Base-by-base conservation (phyloP, 2,888 invertebrate genomes). In the Leptura quadrifasciata region DNA sequence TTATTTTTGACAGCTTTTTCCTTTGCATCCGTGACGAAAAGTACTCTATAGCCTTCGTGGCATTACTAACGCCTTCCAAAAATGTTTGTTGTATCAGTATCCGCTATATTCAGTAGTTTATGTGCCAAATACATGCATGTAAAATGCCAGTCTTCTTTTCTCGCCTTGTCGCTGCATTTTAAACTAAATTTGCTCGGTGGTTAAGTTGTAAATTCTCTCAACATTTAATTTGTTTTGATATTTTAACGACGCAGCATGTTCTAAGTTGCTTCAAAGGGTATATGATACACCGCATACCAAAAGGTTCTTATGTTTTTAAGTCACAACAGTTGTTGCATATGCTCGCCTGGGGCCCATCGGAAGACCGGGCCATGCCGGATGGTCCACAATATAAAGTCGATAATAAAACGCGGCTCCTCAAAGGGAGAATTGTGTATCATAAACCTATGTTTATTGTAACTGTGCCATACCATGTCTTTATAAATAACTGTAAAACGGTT, bases 361-460 rank as follows among this genome's bases (percentile, higher is more conserved):
- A 71, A 47, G 61, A 20, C 60, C 18, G 21, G 58, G 58, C 58
- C 61, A 60, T 35, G 77, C 77, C 82, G 80, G 82, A 81, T 81
- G 81, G 81, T 81, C 79, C 79, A 72, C 74, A 78, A 74, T 67
- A 76, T 77, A 70, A 52, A 60, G 27, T 71, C 71, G 52, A 76
- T 77, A 82, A 83, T 84, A 85, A 83, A 82, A 84, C 81, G 87
- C 87, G 87, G 87, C 86, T 84, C 84, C 85, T 87, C 86, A 87
- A 87, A 87, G 87, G 81, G 80, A 80, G 81, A 75, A 75, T 84
- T 86, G 86, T 86, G 83, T 84, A 86, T 86, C 85, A 86, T 87
- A 87, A 88, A 87, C 85, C 82, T 82, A 83, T 88, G 88, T 88
- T 88, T 88, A 88, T 88, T 88, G 87, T 88, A 88, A 86, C 86